Evolutionary conservation across 2,113 vertebrate genomes (phyloP), one percentile per base, ranked within the genome.

Genomic region (Herpetotheres cachinnans): DNA sequence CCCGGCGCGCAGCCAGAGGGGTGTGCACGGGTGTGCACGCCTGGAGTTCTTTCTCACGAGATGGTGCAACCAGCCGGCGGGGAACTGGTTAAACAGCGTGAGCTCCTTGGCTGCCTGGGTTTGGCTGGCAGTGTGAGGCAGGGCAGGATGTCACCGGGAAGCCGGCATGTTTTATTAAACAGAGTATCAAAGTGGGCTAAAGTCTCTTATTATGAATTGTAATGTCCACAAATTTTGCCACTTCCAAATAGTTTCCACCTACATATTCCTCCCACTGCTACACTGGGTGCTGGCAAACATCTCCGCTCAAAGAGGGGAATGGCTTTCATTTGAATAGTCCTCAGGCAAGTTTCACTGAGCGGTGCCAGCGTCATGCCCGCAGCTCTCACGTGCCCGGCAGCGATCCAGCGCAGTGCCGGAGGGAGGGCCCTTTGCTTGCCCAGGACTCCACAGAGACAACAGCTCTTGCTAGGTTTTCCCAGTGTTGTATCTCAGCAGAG

Each of bases 231-330:
- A 84, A 91, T 93, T 90, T 92, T 95, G 95, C 94, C 96, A 91
- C 94, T 96, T 97, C 94, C 95, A 95, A 96, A 92, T 89, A 87
- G 54, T 93, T 97, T 92, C 92, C 91, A 82, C 97, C 97, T 83
- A 94, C 93, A 0, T 27, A 19, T 84, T 84, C 94, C 94, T 97
- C 95, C 96, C 95, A 95, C 90, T 67, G 93, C 89, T 34, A 34
- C 72, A 0, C 16, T 13, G 76, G 78, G 44, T 36, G 90, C 95
- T 92, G 95, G 95, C 97, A 95, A 72, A 89, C 77, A 7, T 84
- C 92, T 66, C 77, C 1, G 40, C 77, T 86, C 47, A 2, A 3
- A 54, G 89, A 84, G 73, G 86, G 83, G 65, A 95, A 80, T 20
- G 85, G 85, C 90, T 95, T 89, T 79, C 84, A 65, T 87, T 76